Evolutionary conservation across 2,888 invertebrate genomes (phyloP), one percentile per base, ranked within the genome.

Genomic region (Capitulum mitella): DNA sequence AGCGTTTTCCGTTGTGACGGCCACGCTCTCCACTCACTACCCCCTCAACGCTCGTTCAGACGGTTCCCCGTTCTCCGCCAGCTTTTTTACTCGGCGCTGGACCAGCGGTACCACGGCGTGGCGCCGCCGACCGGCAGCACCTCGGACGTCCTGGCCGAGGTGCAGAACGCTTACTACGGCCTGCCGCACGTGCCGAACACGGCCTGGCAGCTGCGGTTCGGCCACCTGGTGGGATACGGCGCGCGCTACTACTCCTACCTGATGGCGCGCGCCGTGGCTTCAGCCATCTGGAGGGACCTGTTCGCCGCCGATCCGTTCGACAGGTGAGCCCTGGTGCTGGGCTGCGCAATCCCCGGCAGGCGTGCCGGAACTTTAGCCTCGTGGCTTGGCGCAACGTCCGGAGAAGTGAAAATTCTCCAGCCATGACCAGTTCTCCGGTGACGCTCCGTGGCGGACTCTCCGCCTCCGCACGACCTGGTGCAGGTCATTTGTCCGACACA

Each of bases 171-270:
- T 83, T 97, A 95, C 86, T 96, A 95, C 83, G 91, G 92, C 26
- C 86, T 98, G 78, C 94, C 95, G 0, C 93, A 95, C 84, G 92
- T 97, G 0, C 89, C 91, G 79, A 91, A 95, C 84, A 97, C 98
- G 80, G 95, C 97, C 1, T 98, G 97, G 97, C 97, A 98, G 84
- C 89, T 95, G 83, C 89, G 98, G 80, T 99, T 99, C 87, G 93
- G 95, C 81, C 99, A 99, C 87, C 88, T 99, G 79, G 94, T 98
- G 8, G 97, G 98, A 1, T 99, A 99, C 86, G 99, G 99, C 61
- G 98, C 98, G 0, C 98, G 97, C 86, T 99, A 99, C 87, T 99
- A 98, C 86, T 93, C 98, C 0, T 99, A 99, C 87, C 88, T 99
- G 81, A 93, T 98, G 84, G 98, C 98, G 0, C 90, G 94, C 83